A percentile compares a stretch with the other conserved stretches of the same genome.
These are phyloP conservation scores for Sphenopsis melanotis DNA, from an alignment of 2,797 vertebrate species.

Conservation along the genomic window DNA sequence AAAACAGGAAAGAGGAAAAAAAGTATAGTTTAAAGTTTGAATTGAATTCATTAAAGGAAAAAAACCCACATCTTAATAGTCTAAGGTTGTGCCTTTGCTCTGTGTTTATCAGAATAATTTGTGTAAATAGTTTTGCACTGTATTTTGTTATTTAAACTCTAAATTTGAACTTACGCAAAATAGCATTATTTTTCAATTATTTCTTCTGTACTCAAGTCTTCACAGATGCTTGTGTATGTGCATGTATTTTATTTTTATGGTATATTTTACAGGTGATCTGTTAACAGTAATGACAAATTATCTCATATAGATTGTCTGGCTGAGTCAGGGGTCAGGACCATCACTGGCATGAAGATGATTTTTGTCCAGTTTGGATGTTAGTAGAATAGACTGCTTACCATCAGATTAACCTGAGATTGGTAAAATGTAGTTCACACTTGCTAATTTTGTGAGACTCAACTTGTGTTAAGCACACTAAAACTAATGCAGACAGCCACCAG, in stretches of 20 bases:
- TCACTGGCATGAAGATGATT: not conserved
- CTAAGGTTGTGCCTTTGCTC: not conserved
- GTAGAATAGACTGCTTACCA: not conserved
- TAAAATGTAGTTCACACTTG: not conserved
- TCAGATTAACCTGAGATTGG: not conserved
- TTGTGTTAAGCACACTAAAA: rapidly evolving
- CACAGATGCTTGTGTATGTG: not conserved
- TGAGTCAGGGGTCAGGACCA: not conserved
- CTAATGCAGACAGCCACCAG: not conserved
- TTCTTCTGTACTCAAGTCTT: not conserved
- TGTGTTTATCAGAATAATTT: not conserved
- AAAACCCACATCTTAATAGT: not conserved
- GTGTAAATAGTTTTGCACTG: not conserved
- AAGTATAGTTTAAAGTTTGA: not conserved
- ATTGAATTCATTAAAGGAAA: not conserved
- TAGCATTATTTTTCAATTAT: not conserved
- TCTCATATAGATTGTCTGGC: not conserved
- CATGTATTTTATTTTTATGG: not conserved
- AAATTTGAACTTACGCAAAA: not conserved
- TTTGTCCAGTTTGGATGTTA: not conserved
- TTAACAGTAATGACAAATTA: not conserved
- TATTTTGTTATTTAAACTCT: not conserved
- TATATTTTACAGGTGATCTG: not conserved
- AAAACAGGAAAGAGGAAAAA: not conserved
- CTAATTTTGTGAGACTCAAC: not conserved